Conservation (phyloP, 2,113 vertebrate species). For the Phocoena sinus region DNA sequence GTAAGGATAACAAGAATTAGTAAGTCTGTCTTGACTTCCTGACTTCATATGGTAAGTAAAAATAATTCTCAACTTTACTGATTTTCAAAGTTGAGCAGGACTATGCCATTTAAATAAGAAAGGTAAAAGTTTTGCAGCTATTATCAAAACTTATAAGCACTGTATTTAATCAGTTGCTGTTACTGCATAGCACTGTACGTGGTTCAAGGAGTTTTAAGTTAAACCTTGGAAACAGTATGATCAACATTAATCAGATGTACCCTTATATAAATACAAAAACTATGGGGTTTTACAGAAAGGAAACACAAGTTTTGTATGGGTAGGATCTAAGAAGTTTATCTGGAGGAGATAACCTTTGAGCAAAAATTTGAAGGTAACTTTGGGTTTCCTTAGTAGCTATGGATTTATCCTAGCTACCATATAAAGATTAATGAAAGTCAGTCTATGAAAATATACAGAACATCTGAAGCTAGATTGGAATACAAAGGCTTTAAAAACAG, state of each 20-base stretch:
- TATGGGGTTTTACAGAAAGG: background rate
- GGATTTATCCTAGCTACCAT: background rate
- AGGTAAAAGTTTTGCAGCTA: background rate
- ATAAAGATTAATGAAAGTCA: background rate
- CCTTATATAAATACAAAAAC: background rate
- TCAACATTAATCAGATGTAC: background rate
- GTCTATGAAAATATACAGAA: background rate
- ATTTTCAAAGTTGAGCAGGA: background rate
- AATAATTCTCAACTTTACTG: background rate
- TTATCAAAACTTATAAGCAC: background rate
- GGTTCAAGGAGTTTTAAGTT: background rate
- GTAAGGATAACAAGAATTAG: background rate
- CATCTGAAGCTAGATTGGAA: background rate
- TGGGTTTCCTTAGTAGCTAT: background rate
- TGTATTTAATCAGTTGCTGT: background rate
- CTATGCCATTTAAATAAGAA: background rate
- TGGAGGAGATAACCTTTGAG: background rate
- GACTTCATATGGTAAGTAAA: background rate
- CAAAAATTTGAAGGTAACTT: background rate
- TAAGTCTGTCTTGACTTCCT: background rate
- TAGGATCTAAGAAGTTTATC: background rate
- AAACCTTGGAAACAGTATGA: background rate
- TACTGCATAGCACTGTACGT: rapidly evolving
- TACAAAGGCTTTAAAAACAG: background rate
- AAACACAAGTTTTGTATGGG: background rate